Evolutionary conservation across 2,888 invertebrate genomes (phyloP).

Genomic region (Phalera bucephala): DNA sequence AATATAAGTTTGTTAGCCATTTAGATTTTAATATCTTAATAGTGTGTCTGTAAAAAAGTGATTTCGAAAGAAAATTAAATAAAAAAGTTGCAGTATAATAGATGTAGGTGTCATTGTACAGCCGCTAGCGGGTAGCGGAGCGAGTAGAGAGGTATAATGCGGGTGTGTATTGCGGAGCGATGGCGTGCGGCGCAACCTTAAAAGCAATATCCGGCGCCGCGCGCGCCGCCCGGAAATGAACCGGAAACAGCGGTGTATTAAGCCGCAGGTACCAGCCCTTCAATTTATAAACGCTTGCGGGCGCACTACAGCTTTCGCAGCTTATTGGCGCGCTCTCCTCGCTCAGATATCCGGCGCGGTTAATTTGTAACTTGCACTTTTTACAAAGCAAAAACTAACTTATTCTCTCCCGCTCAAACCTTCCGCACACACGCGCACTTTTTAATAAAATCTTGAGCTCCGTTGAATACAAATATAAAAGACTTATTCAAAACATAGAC

Average conservation of each 20-base stretch:
- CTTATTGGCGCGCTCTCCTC: slow-evolving; percentile 47
- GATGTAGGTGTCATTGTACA: too few relatives aligned
- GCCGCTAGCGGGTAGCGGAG: slow-evolving; percentile 23
- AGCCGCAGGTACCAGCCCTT: slow-evolving; percentile 83
- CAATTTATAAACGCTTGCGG: slow-evolving; percentile 81
- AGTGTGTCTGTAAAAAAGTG: too few relatives aligned
- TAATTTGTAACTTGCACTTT: slow-evolving; percentile 71
- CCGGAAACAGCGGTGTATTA: slow-evolving; percentile 84
- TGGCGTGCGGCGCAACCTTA: slow-evolving; percentile 80
- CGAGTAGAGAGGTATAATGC: slow-evolving; percentile 37
- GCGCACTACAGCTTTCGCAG: slow-evolving; percentile 57
- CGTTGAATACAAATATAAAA: slow-evolving; percentile 33
- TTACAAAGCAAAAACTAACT: slow-evolving; percentile 7
- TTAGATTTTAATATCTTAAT: too few relatives aligned
- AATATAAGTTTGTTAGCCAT: too few relatives aligned
- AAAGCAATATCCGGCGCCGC: slow-evolving; percentile 83
- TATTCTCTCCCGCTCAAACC: background rate
- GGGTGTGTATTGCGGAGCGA: slow-evolving; percentile 43
- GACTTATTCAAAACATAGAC: slow-evolving; percentile 54
- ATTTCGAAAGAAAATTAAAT: too few relatives aligned
- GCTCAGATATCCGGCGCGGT: slow-evolving; percentile 61
- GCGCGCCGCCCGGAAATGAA: slow-evolving; percentile 83
- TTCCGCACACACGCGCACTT: slow-evolving; percentile 9
- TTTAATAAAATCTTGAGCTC: slow-evolving; percentile 36
- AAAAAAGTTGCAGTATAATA: too few relatives aligned